phyloP scores from a whole-genome alignment of 2,888 invertebrate genomes.

The Aethes cnicana region DNA sequence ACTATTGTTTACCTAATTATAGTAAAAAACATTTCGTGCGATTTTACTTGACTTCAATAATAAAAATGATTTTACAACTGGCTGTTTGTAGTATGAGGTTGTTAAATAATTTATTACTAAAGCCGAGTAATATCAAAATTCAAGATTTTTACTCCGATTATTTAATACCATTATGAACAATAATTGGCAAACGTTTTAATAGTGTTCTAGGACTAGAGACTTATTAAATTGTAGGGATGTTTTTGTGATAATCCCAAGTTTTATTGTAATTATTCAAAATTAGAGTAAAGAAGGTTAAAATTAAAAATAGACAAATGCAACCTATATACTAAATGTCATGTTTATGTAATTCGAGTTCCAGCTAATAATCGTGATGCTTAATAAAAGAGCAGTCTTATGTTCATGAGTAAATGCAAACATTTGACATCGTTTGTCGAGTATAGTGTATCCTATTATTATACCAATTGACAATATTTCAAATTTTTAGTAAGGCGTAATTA shows the following conservation, averaged over 20 bases:
- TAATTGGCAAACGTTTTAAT: slow-evolving; percentile 19
- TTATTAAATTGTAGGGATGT: slow-evolving; percentile 21
- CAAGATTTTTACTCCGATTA: background rate
- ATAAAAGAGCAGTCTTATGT: slow-evolving; percentile 23
- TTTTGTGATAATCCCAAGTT: slow-evolving; percentile 13
- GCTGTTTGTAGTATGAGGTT: background rate
- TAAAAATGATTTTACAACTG: no score
- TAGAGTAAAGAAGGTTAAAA: slow-evolving; percentile 10
- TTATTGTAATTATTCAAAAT: slow-evolving; percentile 14
- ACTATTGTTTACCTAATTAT: slow-evolving; percentile 16
- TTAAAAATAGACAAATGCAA: slow-evolving; percentile 19
- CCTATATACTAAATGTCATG: slow-evolving; percentile 24
- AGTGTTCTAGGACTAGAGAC: slow-evolving; percentile 27
- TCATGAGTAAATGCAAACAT: slow-evolving; percentile 20
- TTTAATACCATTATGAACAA: slow-evolving; percentile 25
- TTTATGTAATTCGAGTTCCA: slow-evolving; percentile 14
- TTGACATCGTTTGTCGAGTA: background rate
- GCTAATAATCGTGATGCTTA: slow-evolving; percentile 26
- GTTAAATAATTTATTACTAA: slow-evolving; percentile 8
- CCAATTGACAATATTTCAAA: no score
- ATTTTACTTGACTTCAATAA: slow-evolving; percentile 16
- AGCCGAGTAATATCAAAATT: slow-evolving; percentile 12
- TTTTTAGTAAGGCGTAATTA: no score
- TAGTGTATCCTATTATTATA: background rate
- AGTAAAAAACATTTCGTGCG: slow-evolving; percentile 3